Evolutionary conservation across 2,113 vertebrate species (phyloP).

Genomic region (Coryphaenoides rupestris): DNA sequence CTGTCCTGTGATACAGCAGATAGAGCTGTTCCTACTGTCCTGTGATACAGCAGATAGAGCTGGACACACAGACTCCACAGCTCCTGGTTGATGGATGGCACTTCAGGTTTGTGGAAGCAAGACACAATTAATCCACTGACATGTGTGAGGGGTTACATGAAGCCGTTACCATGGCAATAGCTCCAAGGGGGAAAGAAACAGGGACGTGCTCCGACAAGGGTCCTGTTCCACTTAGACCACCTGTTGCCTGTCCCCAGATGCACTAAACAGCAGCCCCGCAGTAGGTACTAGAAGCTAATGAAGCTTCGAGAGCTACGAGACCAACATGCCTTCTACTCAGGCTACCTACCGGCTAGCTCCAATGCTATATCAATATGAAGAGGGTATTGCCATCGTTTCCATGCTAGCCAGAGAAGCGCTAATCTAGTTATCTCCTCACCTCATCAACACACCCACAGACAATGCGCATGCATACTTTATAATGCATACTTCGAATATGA

Average conservation of each 20-base stretch:
- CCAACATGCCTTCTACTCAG: neutral
- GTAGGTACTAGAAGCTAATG: slow-evolving; percentile 10
- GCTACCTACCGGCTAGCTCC: neutral
- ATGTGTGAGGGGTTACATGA: slow-evolving; percentile 39
- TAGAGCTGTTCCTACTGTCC: too few relatives aligned
- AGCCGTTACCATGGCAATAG: slow-evolving; percentile 72
- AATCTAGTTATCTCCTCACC: too few relatives aligned
- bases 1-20: too few relatives aligned
- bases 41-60: too few relatives aligned
- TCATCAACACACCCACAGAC: too few relatives aligned
- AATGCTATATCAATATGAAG: neutral
- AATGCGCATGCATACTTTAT: too few relatives aligned
- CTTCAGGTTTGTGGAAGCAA: slow-evolving; percentile 29
- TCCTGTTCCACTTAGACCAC: slow-evolving; percentile 62
- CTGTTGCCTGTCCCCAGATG: slow-evolving; percentile 63
- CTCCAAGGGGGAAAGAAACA: slow-evolving; percentile 61
- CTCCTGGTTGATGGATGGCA: slow-evolving; percentile 11
- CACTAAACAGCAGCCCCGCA: slow-evolving; percentile 25
- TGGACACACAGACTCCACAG: neutral
- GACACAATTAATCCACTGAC: slow-evolving; percentile 39
- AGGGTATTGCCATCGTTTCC: too few relatives aligned
- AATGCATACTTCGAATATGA: too few relatives aligned
- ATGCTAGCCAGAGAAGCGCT: too few relatives aligned
- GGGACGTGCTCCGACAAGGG: slow-evolving; percentile 60
- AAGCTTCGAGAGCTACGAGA: too few relatives aligned